phyloP scores from a whole-genome alignment of 2,888 invertebrate species.

The Oscheius sp. region DNA sequence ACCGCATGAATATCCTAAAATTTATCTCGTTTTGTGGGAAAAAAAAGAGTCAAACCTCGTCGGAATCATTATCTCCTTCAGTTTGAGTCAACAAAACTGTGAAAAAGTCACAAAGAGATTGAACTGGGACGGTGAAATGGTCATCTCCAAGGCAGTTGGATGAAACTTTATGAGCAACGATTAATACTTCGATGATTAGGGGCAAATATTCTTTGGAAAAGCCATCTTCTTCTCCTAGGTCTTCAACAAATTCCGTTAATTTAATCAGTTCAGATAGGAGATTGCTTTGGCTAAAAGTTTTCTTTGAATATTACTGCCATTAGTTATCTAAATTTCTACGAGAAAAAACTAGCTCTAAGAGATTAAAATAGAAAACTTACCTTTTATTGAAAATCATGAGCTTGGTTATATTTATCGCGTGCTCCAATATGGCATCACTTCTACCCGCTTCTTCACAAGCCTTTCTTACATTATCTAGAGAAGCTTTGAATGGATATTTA shows the following conservation, averaged over 20 bases:
- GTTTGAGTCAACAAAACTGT: neutral
- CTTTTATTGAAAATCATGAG: neutral
- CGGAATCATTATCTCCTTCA: neutral
- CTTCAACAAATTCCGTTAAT: neutral
- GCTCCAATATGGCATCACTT: neutral
- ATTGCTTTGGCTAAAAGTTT: too few relatives aligned
- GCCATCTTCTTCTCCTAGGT: neutral
- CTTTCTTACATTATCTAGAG: constrained; percentile 8
- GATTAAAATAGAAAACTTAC: neutral
- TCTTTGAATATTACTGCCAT: too few relatives aligned
- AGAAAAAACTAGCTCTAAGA: neutral
- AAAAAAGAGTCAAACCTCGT: constrained; percentile 6
- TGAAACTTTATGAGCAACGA: neutral
- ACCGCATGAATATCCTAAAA: neutral
- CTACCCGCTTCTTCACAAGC: neutral
- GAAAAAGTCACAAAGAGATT: constrained; percentile 9
- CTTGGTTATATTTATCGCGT: neutral
- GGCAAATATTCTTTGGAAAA: neutral
- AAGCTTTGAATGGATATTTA: constrained; percentile 13
- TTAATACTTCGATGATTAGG: neutral
- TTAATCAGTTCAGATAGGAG: constrained; percentile 2
- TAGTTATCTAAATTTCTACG: neutral
- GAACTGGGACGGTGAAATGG: neutral
- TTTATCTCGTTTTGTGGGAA: neutral
- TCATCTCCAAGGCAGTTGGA: constrained; percentile 15